These are phyloP conservation scores for Leptopilina myrica DNA, from an alignment of 2,888 invertebrate genomes.

Conservation along the genomic window DNA sequence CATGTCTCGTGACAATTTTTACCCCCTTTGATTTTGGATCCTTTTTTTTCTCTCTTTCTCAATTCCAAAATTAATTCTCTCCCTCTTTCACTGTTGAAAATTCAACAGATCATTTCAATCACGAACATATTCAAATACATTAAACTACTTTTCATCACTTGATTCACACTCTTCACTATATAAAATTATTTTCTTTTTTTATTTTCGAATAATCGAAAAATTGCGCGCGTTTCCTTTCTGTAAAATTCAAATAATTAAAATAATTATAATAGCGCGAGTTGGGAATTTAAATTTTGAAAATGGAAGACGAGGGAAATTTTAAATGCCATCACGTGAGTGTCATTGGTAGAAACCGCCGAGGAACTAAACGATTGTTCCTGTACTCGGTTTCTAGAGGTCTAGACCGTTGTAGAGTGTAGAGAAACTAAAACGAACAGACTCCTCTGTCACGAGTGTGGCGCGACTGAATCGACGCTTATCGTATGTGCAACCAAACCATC, in stretches of 20 bases:
- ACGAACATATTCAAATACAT: too few relatives aligned
- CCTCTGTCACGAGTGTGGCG: constrained; percentile 43
- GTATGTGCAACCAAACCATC: constrained; percentile 48
- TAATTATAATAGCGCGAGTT: background rate
- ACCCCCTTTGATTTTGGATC: background rate
- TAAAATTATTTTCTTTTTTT: background rate
- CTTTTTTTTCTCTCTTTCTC: too few relatives aligned
- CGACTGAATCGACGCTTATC: constrained; percentile 51
- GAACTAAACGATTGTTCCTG: constrained; percentile 4
- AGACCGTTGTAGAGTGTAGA: background rate
- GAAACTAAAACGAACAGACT: background rate
- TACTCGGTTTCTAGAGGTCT: background rate
- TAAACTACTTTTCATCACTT: background rate
- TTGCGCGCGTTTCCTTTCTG: background rate
- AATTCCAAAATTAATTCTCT: background rate
- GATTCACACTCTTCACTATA: background rate
- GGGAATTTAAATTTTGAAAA: background rate
- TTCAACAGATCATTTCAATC: too few relatives aligned
- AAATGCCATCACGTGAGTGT: background rate
- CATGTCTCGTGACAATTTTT: background rate
- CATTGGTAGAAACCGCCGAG: constrained; percentile 3
- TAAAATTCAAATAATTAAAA: background rate
- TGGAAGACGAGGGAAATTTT: background rate
- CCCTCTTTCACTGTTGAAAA: too few relatives aligned
- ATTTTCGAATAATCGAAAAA: background rate